A percentile compares a stretch with the other conserved stretches of the same genome.
These are phyloP conservation scores for Pseudochirops corinnae DNA, from an alignment of 2,797 vertebrate genomes.

Conservation along the genomic window DNA sequence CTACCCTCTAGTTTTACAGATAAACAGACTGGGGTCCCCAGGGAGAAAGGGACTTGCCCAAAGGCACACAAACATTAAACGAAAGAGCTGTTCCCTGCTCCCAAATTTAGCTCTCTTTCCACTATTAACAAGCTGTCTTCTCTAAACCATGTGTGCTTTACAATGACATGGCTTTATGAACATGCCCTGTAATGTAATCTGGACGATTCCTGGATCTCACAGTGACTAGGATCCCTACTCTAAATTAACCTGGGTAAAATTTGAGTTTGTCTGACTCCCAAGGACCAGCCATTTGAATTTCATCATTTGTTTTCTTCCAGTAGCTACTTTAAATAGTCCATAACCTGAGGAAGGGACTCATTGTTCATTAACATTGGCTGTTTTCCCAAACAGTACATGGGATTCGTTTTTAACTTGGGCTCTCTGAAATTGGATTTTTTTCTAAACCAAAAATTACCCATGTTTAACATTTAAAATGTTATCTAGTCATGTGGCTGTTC, in stretches of 20 bases:
- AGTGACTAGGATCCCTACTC: not conserved
- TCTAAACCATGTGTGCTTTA: not conserved
- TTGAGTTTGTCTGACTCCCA: not conserved
- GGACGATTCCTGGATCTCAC: not conserved
- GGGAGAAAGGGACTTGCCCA: not conserved
- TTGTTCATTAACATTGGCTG: slow-evolving; percentile 74
- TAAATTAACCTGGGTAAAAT: not conserved
- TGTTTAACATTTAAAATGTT: slow-evolving; percentile 85
- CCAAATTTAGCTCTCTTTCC: not conserved
- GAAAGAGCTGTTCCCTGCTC: not conserved
- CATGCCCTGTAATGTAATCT: not conserved
- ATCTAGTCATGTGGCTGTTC: slow-evolving; percentile 81
- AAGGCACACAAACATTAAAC: not conserved
- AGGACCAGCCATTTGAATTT: accelerated
- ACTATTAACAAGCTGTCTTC: not conserved
- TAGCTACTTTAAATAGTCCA: slow-evolving; percentile 61
- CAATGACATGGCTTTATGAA: not conserved
- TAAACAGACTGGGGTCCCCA: not conserved
- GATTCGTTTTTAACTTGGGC: slow-evolving; percentile 60
- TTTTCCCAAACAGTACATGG: slow-evolving; percentile 74
- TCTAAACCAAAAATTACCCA: slow-evolving; percentile 76
- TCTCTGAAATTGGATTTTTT: slow-evolving; percentile 80
- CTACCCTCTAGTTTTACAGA: not conserved
- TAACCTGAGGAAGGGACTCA: slow-evolving; percentile 75
- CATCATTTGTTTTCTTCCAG: slow-evolving; percentile 29